Evolutionary conservation across 2,797 vertebrate genomes (phyloP), one percentile per base, ranked within the genome.

Genomic region (Trachurus trachurus): DNA sequence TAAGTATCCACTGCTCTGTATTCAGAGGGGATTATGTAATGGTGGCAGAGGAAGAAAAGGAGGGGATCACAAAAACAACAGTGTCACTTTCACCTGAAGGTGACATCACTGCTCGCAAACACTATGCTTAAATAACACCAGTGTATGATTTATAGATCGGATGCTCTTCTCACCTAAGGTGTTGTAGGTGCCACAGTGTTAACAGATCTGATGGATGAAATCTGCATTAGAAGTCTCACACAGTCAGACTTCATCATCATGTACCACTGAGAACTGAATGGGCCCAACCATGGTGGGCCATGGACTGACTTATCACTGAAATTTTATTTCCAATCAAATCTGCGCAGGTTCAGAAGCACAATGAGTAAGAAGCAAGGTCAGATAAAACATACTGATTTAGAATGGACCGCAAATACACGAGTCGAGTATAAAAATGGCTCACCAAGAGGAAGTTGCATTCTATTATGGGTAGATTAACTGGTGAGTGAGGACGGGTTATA

Each of bases 1-100:
- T 76, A 76, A 78, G 74, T 87, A 86, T 88, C 87, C 59, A 10
- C 78, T 68, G 80, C 53, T 83, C 81, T 85, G 72, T 78, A 84
- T 89, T 86, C 72, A 80, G 56, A 53, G n/a, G 70, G 78, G 78
- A 82, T 93, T 91, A 88, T 89, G 88, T 88, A 85, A 93, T 91
- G 78, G 79, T 83, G 74, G 64, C 60, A 50, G 63, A 65, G 59
- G 61, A 71, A 81, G 73, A 85, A 80, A 83, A 80, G 70, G 21
- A 53, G 31, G 49, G 29, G 47, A 60, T 58, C 40, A 31, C 22
- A 82, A 77, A 84, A 87, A 90, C 82, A 85, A 72, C 71, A 78
- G 87, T 89, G 82, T 90, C 80, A 62, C 74, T 88, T 93, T 90
- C 84, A 81, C 49, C 79, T 85, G 68, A 42, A 42, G 76, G 83